A percentile compares a stretch with the other conserved stretches of the same genome.
Conservation (phyloP, 2,797 vertebrate genomes). For the Spea hammondii region DNA sequence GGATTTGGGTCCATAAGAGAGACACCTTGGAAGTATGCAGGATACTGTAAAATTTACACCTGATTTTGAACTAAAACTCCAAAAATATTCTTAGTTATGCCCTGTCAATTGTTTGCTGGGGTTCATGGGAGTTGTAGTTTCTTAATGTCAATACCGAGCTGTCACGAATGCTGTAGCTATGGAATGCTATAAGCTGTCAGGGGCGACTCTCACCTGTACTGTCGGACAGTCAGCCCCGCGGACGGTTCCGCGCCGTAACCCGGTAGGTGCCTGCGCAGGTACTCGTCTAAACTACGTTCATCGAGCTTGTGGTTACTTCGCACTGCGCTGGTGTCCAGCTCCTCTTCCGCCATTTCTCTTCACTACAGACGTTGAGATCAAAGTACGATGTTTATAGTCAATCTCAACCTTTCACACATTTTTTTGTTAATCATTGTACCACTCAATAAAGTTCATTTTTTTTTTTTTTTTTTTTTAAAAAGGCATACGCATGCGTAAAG, state of each 20-base stretch:
- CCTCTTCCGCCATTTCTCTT: slow-evolving; percentile 52
- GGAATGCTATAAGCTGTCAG: too few relatives aligned
- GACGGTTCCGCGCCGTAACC: slow-evolving; percentile 61
- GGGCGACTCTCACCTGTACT: slow-evolving; percentile 77
- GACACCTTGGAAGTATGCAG: too few relatives aligned
- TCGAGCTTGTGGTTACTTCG: slow-evolving; percentile 74
- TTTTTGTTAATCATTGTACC: background rate
- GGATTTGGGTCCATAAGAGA: too few relatives aligned
- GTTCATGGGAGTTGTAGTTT: too few relatives aligned
- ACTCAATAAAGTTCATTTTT: slow-evolving; percentile 29
- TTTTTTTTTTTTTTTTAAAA: too few relatives aligned
- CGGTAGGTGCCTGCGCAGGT: slow-evolving; percentile 66
- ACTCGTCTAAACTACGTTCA: slow-evolving; percentile 67
- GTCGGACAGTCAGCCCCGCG: slow-evolving; percentile 65
- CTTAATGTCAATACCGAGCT: too few relatives aligned
- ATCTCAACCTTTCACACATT: slow-evolving; percentile 19
- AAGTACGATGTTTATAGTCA: slow-evolving; percentile 12
- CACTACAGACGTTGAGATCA: background rate
- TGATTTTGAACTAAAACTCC: too few relatives aligned
- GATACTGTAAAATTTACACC: too few relatives aligned
- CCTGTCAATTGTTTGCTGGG: too few relatives aligned
- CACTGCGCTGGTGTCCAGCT: slow-evolving; percentile 62
- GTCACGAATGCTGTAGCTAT: too few relatives aligned
- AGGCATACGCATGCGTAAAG: background rate
- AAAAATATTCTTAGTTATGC: too few relatives aligned